Evolutionary conservation across 2,113 vertebrate species (phyloP).

Genomic region (Protomyctophum bolini): DNA sequence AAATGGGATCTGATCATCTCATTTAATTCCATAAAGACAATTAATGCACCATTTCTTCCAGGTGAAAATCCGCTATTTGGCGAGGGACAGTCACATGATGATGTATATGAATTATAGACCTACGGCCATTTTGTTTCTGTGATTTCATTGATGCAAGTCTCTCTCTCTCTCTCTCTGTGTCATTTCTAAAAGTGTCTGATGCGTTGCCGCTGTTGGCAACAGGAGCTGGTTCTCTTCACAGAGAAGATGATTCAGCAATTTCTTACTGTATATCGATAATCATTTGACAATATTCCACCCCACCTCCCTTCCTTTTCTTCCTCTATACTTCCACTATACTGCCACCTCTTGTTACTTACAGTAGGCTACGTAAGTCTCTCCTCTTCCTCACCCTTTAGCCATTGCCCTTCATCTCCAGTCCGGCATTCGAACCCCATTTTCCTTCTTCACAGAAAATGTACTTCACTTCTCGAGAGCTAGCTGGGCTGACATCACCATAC

Average conservation of each 20-base stretch:
- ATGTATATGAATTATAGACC: too few species aligned
- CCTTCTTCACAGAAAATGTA: not conserved
- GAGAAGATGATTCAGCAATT: not conserved
- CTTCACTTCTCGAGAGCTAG: not conserved
- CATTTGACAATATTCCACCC: not conserved
- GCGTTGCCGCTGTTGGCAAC: constrained; percentile 45
- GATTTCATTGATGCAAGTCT: not conserved
- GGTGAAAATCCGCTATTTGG: too few species aligned
- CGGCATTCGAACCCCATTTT: not conserved
- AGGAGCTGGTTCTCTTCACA: constrained; percentile 12
- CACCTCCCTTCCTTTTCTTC: not conserved
- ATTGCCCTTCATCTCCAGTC: not conserved
- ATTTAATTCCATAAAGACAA: too few species aligned
- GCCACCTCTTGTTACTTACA: not conserved
- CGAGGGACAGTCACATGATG: too few species aligned
- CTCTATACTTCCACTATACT: too few species aligned
- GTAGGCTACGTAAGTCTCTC: not conserved
- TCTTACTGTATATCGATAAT: constrained; percentile 3
- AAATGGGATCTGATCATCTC: too few species aligned
- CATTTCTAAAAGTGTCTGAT: constrained; percentile 21
- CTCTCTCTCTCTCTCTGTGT: not conserved
- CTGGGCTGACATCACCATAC: not conserved
- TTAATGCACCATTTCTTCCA: too few species aligned
- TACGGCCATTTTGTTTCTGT: too few species aligned
- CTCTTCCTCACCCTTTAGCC: not conserved